phyloP scores from a whole-genome alignment of 2,113 vertebrate species.

The Vireo altiloquus region DNA sequence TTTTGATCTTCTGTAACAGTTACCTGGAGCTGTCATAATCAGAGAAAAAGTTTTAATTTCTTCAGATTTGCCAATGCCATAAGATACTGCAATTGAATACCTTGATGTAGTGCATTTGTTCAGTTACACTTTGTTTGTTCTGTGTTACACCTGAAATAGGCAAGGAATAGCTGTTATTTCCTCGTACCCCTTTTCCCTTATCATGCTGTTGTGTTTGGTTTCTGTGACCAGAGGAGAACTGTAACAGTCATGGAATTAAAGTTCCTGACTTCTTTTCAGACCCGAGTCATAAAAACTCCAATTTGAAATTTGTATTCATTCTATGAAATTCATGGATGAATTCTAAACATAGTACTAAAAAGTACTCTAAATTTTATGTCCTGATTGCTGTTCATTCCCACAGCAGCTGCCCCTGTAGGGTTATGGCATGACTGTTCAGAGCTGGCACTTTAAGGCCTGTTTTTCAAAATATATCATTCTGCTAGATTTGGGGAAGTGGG shows the following conservation, averaged over 20 bases:
- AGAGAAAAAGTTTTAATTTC: neutral
- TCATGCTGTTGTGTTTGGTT: neutral
- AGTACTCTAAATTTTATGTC: neutral
- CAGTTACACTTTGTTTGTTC: neutral
- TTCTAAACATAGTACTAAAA: neutral
- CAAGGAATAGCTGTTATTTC: neutral
- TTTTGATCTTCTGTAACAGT: neutral
- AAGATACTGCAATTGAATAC: neutral
- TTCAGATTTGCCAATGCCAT: neutral
- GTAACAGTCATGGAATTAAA: neutral
- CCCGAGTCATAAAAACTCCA: neutral
- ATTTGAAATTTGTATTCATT: neutral
- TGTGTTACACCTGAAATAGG: neutral
- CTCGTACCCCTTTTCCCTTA: neutral
- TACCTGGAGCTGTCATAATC: neutral
- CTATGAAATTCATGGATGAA: neutral
- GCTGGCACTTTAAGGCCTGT: neutral
- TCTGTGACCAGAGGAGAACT: neutral
- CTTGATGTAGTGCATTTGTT: neutral
- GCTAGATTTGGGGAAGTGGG: neutral
- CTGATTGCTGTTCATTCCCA: neutral
- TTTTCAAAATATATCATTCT: neutral
- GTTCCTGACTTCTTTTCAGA: neutral
- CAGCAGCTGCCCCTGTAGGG: neutral
- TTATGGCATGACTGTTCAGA: neutral